Evolutionary conservation across 53 echinoderm and acorn worm species (phyloP).

Genomic region (Echinarachnius parma): DNA sequence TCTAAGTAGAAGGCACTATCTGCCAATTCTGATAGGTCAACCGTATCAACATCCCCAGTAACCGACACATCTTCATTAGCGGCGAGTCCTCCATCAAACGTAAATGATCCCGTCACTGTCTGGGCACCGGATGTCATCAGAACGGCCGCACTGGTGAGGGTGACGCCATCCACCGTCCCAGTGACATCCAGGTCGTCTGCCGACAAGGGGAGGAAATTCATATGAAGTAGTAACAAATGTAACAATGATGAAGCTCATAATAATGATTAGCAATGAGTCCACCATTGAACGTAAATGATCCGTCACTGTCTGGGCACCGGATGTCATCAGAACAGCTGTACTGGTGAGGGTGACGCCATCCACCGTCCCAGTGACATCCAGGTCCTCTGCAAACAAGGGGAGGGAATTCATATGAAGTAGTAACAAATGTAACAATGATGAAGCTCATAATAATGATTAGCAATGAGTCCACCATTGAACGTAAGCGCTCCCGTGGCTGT

Average conservation of each 20-base stretch:
- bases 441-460: no score
- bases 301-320: constrained; percentile 61
- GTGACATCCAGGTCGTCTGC: constrained; percentile 59
- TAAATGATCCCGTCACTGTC: constrained; percentile 52
- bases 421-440: no score
- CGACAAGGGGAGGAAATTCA: no score
- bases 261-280: constrained; percentile 16
- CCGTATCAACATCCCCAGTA: constrained; percentile 69
- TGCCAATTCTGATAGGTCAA: constrained; percentile 60
- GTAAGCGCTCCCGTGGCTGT: constrained; percentile 51
- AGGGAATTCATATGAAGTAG: no score
- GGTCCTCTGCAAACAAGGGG: constrained; percentile 57
- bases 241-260: no score
- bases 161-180: constrained; percentile 72
- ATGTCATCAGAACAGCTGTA: constrained; percentile 50
- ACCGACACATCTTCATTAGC: constrained; percentile 57
- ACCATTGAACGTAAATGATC: no score
- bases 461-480: constrained; percentile 36
- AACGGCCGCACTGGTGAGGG: constrained; percentile 44
- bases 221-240: no score
- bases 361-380: constrained; percentile 54
- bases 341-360: constrained; percentile 69
- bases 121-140: constrained; percentile 61
- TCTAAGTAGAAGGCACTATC: constrained; percentile 56
- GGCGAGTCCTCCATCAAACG: constrained; percentile 35